Conservation (phyloP, 2,113 vertebrate genomes). For the Corythoichthys intestinalis region DNA sequence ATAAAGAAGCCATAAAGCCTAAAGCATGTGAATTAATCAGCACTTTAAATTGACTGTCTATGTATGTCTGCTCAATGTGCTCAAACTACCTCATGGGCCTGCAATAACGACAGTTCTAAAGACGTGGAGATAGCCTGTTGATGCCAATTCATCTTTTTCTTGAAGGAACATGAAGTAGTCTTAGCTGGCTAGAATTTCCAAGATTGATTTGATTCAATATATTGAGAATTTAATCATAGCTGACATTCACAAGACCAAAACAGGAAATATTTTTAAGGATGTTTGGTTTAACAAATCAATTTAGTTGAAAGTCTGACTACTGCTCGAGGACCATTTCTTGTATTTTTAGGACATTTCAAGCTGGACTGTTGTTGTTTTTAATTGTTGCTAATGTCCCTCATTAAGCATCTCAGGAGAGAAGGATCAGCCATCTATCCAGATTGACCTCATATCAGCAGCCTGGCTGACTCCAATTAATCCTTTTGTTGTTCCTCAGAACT, state of each 20-base stretch:
- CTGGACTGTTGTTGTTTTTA: constrained; percentile 57
- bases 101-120: not conserved
- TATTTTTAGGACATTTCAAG: constrained; percentile 52
- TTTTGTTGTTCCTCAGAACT: constrained; percentile 42
- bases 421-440: constrained; percentile 42
- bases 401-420: constrained; percentile 51
- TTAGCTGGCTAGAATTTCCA: not conserved
- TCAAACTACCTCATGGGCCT: too few relatives aligned
- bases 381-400: constrained; percentile 71
- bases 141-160: not conserved
- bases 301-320: constrained; percentile 20
- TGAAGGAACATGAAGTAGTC: not conserved
- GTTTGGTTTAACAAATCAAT: constrained; percentile 17
- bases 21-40: not conserved
- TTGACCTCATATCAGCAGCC: constrained; percentile 60
- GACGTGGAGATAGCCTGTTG: not conserved
- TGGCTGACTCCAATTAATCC: constrained; percentile 57
- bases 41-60: not conserved
- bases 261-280: constrained; percentile 12
- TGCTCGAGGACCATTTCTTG: constrained; percentile 17
- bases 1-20: not conserved
- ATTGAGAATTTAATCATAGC: constrained; percentile 1
- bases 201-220: constrained; percentile 35
- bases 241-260: not conserved
- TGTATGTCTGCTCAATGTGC: not conserved